Evolutionary conservation across 2,797 vertebrate genomes (phyloP).

Genomic region (Orientallactaga sibirica): DNA sequence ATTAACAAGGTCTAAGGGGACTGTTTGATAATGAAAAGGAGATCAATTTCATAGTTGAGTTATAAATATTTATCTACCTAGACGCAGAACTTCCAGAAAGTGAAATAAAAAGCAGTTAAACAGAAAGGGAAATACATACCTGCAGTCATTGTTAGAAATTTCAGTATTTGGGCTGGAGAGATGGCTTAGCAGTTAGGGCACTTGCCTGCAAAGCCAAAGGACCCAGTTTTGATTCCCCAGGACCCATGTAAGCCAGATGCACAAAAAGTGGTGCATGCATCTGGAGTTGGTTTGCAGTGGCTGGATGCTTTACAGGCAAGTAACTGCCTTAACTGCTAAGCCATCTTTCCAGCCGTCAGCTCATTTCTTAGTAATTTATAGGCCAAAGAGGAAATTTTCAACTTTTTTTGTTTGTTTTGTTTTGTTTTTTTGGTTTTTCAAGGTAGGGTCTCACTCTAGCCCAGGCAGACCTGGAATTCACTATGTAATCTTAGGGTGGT

Average conservation of each 20-base stretch:
- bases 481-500: too few relatives aligned
- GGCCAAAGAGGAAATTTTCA: constrained; percentile 20
- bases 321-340: too few relatives aligned
- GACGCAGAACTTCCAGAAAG: constrained; percentile 46
- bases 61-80: not conserved
- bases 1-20: not conserved
- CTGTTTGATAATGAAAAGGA: constrained; percentile 18
- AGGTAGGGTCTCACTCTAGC: too few relatives aligned
- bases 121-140: constrained; percentile 29
- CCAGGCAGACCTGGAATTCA: too few relatives aligned
- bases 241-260: too few relatives aligned
- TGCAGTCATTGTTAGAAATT: not conserved
- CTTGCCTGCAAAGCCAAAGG: too few relatives aligned
- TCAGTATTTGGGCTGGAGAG: not conserved
- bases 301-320: too few relatives aligned
- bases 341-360: not conserved
- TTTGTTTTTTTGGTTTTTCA: too few relatives aligned
- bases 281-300: too few relatives aligned
- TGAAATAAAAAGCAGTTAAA: constrained; percentile 38
- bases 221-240: too few relatives aligned
- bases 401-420: not conserved
- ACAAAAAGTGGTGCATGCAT: too few relatives aligned
- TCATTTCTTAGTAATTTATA: constrained; percentile 1
- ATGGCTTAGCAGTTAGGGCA: too few relatives aligned
- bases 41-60: constrained; percentile 18